phyloP scores from a whole-genome alignment of 2,888 invertebrate genomes.

The Caenorhabditis uteleia region DNA sequence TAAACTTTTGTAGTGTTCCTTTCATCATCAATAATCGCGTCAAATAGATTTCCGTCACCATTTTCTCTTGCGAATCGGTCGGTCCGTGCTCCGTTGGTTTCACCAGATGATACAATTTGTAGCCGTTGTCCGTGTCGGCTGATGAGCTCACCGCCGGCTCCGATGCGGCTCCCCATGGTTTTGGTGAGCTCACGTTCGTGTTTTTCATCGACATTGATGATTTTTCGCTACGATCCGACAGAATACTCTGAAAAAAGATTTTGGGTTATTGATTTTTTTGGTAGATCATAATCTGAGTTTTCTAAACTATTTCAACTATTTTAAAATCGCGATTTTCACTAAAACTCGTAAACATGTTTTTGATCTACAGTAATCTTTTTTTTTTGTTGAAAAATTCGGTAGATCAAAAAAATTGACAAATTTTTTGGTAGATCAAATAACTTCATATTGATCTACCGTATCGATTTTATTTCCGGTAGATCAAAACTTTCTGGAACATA shows the following conservation, averaged over 20 bases:
- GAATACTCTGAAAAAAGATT: constrained; percentile 80
- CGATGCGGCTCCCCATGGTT: constrained; percentile 47
- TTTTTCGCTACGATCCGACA: constrained; percentile 92
- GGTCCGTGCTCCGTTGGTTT: constrained; percentile 62
- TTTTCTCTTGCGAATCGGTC: constrained; percentile 81
- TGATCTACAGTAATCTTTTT: no score
- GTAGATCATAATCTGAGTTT: no score
- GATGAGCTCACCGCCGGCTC: constrained; percentile 7
- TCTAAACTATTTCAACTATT: no score
- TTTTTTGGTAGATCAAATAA: no score
- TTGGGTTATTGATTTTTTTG: no score
- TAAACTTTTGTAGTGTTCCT: constrained; percentile 92
- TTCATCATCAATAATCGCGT: constrained; percentile 89
- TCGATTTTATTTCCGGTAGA: no score
- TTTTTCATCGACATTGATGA: constrained; percentile 56
- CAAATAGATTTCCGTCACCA: constrained; percentile 98
- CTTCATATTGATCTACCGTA: no score
- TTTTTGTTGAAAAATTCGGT: no score
- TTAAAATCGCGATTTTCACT: no score
- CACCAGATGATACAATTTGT: constrained; percentile 70
- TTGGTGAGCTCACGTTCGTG: constrained; percentile 25
- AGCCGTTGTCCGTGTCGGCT: constrained; percentile 69
- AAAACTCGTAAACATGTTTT: no score
- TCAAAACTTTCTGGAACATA: no score
- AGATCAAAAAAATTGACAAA: no score